Evolutionary conservation across 2,888 invertebrate species (phyloP), one percentile per base, ranked within the genome.

Genomic region (Sminthurinus aureus): DNA sequence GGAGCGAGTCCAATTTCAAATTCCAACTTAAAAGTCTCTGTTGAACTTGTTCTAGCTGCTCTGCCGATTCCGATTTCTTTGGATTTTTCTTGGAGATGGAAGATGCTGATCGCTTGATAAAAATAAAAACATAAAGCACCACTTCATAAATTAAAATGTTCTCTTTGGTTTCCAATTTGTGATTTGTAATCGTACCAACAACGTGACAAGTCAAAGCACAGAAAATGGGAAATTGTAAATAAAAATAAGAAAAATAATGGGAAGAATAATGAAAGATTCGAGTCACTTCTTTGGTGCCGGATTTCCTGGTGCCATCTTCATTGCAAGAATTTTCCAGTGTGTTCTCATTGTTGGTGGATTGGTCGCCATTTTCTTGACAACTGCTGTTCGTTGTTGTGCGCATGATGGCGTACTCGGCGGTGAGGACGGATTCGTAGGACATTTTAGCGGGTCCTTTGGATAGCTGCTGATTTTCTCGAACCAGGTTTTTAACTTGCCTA

Each of bases 391-490:
- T n/a, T n/a, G n/a, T n/a, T n/a, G 50, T 22, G 24, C 4, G 4
- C 58, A 9, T 58, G 77, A 22, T 9, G n/a, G n/a, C 24, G 18
- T 50, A 66, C n/a, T 79, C 79, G 4, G 69, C 20, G 18, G 15
- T 79, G 18, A 79, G 38, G 66, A 75, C 51, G 0, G 74, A 52
- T 24, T 82, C 75, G 0, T 64, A 20, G 3, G 73, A 58, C 0
- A 74, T 4, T 58, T 74, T 74, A 15, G 71, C 52, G 18, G 58
- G 64, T 18, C 22, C 26, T 66, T 82, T 82, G 18, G 74, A 67
- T 15, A 84, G 67, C 58, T 84, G 82, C 22, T 82, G 80, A 71
- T 84, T 83, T 78, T 84, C 84, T 22, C 77, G 74, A n/a, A 84
- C 79, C n/a, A 84, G 64, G 13, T 67, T 78, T 51, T 66, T 50